A percentile compares a stretch with the other conserved stretches of the same genome.
Evolutionary conservation across 2,113 vertebrate species (phyloP).

Genomic region (Symphodus melops): DNA sequence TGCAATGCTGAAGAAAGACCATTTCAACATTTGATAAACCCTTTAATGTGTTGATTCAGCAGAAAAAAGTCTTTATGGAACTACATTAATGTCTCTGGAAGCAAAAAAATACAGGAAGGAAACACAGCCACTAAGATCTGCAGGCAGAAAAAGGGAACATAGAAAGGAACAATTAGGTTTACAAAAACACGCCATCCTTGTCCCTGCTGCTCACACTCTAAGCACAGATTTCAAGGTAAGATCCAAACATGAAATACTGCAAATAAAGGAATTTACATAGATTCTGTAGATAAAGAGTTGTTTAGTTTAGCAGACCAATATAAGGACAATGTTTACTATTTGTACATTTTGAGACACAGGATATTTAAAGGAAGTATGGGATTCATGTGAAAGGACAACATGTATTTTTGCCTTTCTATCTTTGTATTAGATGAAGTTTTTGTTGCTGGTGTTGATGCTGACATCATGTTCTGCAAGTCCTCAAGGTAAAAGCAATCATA

Average conservation of each 20-base stretch:
- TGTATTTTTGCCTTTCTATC: background rate
- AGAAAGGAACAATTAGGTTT: constrained; percentile 4
- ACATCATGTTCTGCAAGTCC: constrained; percentile 30
- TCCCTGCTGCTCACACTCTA: background rate
- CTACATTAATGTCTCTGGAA: background rate
- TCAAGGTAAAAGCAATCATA: constrained; percentile 44
- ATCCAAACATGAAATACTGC: background rate
- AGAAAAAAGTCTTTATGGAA: background rate
- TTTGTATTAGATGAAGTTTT: constrained; percentile 52
- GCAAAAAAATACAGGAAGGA: constrained; percentile 22
- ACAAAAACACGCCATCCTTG: background rate
- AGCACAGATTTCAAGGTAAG: constrained; percentile 44
- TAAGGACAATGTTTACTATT: background rate
- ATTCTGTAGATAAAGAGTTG: background rate
- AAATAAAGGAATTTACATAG: background rate
- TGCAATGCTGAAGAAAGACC: too few relatives aligned
- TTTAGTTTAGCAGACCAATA: background rate
- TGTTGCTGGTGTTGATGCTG: constrained; percentile 47
- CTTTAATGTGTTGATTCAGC: background rate
- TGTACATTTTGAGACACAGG: background rate
- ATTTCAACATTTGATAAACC: too few relatives aligned
- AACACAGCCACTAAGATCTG: background rate
- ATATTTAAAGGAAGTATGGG: too few relatives aligned
- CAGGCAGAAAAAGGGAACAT: background rate
- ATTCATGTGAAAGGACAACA: background rate